A percentile compares a stretch with the other conserved stretches of the same genome.
phyloP scores from a whole-genome alignment of 2,888 invertebrate genomes.

The Pherbina coryleti region DNA sequence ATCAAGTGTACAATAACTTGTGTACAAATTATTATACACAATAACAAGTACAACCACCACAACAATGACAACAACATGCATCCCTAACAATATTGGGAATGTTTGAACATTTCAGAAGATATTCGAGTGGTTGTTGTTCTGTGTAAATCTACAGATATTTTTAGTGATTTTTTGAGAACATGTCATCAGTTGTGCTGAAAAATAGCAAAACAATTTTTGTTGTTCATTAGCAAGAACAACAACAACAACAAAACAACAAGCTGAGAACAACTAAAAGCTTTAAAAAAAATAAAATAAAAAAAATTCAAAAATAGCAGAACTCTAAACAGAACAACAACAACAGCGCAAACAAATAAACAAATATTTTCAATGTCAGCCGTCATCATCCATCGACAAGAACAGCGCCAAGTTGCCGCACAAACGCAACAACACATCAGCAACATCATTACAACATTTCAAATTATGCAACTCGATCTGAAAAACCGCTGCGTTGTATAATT shows the following conservation, averaged over 20 bases:
- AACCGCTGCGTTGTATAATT: too few relatives aligned
- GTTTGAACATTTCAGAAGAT: neutral
- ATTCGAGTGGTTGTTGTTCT: neutral
- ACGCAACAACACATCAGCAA: neutral
- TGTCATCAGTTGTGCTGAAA: slow-evolving; percentile 22
- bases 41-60: slow-evolving; percentile 36
- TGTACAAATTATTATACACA: too few relatives aligned
- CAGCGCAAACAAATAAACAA: slow-evolving; percentile 20
- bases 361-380: slow-evolving; percentile 34
- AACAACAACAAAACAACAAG: slow-evolving; percentile 24
- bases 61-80: slow-evolving; percentile 39
- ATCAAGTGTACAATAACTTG: too few relatives aligned
- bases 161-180: slow-evolving; percentile 30
- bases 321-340: too few relatives aligned
- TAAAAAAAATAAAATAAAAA: neutral
- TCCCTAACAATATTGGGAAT: slow-evolving; percentile 38
- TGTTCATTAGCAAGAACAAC: slow-evolving; percentile 28
- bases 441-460: slow-evolving; percentile 12
- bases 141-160: neutral
- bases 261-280: neutral
- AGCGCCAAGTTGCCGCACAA: neutral
- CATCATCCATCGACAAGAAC: slow-evolving; percentile 21
- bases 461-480: too few relatives aligned
- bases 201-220: slow-evolving; percentile 1
- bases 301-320: neutral